Evolutionary conservation across 2,797 vertebrate species (phyloP).

Genomic region (Characodon lateralis): DNA sequence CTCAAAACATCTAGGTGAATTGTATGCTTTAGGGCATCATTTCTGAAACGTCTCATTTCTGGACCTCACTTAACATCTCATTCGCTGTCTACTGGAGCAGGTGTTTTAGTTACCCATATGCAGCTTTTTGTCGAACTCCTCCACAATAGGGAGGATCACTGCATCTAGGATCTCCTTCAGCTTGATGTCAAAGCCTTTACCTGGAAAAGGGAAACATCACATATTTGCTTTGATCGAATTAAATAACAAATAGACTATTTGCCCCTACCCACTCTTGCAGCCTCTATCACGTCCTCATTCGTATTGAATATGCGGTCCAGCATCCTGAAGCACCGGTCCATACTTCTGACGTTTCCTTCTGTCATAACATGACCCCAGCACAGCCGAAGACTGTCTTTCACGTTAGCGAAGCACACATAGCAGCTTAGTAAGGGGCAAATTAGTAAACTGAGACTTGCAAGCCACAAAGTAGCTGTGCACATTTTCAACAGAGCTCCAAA

Average conservation of each 20-base stretch:
- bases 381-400: constrained; percentile 40
- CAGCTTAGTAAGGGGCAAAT: constrained; percentile 59
- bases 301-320: constrained; percentile 71
- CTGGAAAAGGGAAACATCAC: constrained; percentile 53
- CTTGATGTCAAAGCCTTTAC: constrained; percentile 65
- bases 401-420: constrained; percentile 71
- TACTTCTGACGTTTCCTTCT: constrained; percentile 47
- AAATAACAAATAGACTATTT: not conserved
- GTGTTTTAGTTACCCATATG: constrained; percentile 55
- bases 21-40: constrained; percentile 53
- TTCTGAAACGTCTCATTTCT: constrained; percentile 54
- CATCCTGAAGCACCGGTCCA: constrained; percentile 68
- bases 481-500: constrained; percentile 46
- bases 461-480: constrained; percentile 38
- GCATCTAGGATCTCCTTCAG: constrained; percentile 69
- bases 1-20: constrained; percentile 54
- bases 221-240: not conserved
- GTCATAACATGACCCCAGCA: constrained; percentile 68
- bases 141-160: constrained; percentile 65
- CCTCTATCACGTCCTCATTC: constrained; percentile 57
- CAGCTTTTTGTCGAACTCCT: constrained; percentile 65
- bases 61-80: constrained; percentile 41
- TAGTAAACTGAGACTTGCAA: constrained; percentile 50
- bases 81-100: constrained; percentile 27
- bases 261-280: constrained; percentile 77